Evolutionary conservation across 2,113 vertebrate genomes (phyloP).

Genomic region (Mormoops blainvillei): DNA sequence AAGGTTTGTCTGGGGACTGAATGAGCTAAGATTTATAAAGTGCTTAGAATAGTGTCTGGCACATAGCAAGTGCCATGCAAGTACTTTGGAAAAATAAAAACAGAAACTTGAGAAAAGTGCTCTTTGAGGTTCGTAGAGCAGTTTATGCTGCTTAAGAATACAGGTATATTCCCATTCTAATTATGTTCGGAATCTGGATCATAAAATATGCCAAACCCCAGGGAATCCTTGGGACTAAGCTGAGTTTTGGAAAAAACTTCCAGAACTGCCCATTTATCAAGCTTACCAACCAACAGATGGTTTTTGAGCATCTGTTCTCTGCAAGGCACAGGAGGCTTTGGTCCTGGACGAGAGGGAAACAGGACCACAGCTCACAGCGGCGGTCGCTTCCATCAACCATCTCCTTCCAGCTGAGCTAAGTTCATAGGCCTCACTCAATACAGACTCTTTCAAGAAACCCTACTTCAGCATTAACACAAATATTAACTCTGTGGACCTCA

Average conservation of each 20-base stretch:
- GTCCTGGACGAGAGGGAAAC: not conserved
- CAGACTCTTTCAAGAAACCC: not conserved
- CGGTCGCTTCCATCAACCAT: not conserved
- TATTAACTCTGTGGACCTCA: not conserved
- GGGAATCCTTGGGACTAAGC: not conserved
- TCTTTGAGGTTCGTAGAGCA: not conserved
- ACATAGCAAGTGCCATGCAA: not conserved
- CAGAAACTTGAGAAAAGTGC: not conserved
- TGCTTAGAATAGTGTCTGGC: not conserved
- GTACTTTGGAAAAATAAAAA: not conserved
- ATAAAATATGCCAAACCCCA: not conserved
- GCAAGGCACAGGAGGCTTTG: not conserved
- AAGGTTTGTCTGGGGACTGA: not conserved
- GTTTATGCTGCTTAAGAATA: not conserved
- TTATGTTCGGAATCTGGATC: not conserved
- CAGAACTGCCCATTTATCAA: not conserved
- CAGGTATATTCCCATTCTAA: not conserved
- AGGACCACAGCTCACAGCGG: not conserved
- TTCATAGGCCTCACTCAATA: not conserved
- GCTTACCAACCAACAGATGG: not conserved
- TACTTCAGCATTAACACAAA: not conserved
- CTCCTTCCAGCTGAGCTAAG: not conserved
- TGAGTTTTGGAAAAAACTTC: not conserved
- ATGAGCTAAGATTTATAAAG: not conserved
- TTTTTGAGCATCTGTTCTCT: not conserved